Conservation (phyloP, 2,113 vertebrate genomes). For the Otocyon megalotis region DNA sequence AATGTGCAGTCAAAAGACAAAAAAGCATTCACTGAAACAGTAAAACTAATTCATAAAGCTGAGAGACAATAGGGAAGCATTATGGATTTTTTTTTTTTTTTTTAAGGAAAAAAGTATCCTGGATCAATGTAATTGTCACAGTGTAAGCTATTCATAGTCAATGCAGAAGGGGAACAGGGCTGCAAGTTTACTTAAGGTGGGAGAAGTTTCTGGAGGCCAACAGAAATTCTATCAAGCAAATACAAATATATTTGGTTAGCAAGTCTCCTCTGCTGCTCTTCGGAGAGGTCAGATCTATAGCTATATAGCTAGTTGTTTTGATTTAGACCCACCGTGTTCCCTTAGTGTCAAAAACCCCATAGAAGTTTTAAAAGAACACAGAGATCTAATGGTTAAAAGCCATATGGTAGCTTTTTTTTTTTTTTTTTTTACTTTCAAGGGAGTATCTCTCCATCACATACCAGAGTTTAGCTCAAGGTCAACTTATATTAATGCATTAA, state of each 20-base stretch:
- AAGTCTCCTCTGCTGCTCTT: conserved; percentile 40
- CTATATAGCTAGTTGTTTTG: conserved; percentile 35
- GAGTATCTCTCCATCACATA: conserved; percentile 81
- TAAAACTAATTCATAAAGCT: conserved; percentile 91
- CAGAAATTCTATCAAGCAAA: conserved; percentile 53
- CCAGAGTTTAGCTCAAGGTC: conserved; percentile 86
- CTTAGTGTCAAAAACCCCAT: conserved; percentile 3
- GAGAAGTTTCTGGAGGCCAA: conserved; percentile 69
- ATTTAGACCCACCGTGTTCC: conserved; percentile 35
- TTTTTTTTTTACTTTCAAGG: conserved; percentile 65
- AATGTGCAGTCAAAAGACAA: conserved; percentile 92
- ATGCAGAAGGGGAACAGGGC: background rate
- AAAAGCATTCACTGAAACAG: conserved; percentile 91
- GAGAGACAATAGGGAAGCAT: conserved; percentile 87
- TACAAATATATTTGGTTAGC: conserved; percentile 58
- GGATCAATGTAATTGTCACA: conserved; percentile 85
- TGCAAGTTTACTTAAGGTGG: conserved; percentile 51
- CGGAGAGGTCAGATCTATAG: conserved; percentile 2
- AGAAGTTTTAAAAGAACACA: conserved; percentile 66
- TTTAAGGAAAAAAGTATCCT: conserved; percentile 77
- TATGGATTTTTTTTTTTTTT: conserved; percentile 79
- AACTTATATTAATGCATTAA: conserved; percentile 80
- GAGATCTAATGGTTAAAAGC: conserved; percentile 83
- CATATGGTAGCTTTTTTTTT: conserved; percentile 64
- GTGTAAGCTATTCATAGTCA: conserved; percentile 81